Conservation (phyloP, 2,888 invertebrate species). For the Entomobrya proxima region DNA sequence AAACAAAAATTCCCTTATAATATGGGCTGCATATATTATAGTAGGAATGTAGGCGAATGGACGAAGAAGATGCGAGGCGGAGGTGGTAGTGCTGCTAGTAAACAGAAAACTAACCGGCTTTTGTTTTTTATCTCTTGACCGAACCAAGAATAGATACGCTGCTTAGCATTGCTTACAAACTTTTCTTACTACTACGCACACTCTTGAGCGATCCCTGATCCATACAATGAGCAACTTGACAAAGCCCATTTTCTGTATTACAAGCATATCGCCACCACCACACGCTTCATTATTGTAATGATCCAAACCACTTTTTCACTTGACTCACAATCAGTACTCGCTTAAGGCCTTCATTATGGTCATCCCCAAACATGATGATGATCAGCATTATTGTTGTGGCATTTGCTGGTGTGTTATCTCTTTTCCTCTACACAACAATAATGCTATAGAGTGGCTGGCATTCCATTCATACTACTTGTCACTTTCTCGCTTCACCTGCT, state of each 20-base stretch:
- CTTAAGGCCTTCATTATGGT: not conserved
- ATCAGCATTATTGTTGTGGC: slow-evolving; percentile 11
- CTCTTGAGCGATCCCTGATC: not conserved
- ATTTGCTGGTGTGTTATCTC: slow-evolving; percentile 6
- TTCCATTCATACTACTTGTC: slow-evolving; percentile 17
- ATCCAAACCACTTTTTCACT: slow-evolving; percentile 7
- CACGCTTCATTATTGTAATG: not conserved
- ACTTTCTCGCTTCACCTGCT: slow-evolving; percentile 57
- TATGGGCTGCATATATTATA: too few relatives aligned
- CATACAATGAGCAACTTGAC: not conserved
- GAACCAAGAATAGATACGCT: slow-evolving; percentile 18
- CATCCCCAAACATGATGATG: too few relatives aligned
- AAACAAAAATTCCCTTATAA: too few relatives aligned
- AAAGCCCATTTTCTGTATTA: not conserved
- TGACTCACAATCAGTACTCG: not conserved
- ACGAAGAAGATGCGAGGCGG: not conserved
- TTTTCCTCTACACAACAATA: not conserved
- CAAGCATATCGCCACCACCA: not conserved
- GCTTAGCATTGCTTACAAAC: not conserved
- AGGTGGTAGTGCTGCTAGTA: not conserved
- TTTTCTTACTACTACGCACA: not conserved
- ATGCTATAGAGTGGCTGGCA: slow-evolving; percentile 8
- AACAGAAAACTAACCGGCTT: slow-evolving; percentile 53
- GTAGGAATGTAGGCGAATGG: slow-evolving; percentile 45
- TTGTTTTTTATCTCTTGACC: not conserved